Evolutionary conservation across 2,113 vertebrate species (phyloP), one percentile per base, ranked within the genome.

Genomic region (Sorex araneus): DNA sequence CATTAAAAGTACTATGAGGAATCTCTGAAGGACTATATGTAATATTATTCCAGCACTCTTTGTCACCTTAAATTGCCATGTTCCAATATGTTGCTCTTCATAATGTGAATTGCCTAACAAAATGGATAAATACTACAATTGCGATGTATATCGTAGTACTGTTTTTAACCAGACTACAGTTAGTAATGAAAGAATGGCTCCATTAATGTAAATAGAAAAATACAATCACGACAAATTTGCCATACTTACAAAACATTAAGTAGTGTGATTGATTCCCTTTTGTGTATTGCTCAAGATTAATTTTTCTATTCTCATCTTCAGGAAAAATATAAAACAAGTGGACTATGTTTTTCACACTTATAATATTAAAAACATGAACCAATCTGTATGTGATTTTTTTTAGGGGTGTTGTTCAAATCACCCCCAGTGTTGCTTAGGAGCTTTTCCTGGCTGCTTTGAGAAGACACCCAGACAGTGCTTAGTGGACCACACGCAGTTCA

Each of bases 21-120:
- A 87, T 97, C 97, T 98, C 97, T 64, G 94, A 98, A 98, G 98
- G 93, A 95, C 96, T 97, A 95, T 94, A 97, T 97, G 92, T 94
- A 79, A 86, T 93, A 91, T 82, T 92, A 67, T 76, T 90, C 82
- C 57, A 97, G 95, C 89, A 96, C 80, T 96, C 98, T 96, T 94
- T 95, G 94, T 96, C 93, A 95, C 96, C 94, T 96, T 95, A 96
- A 96, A 95, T 96, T 86, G 85, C 91, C 93, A 6, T 95, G 96
- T 96, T 95, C 89, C 96, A 95, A 95, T 93, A 96, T 89, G 96
- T 96, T 97, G 76, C 70, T 96, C 69, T 0, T 1, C 79, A 94
- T 96, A 96, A 95, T 96, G 84, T 60, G 98, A 97, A 97, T 98
- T 97, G 93, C 50, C 81, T 94, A 95, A 78, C 86, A 94, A 74